Evolutionary conservation across 2,888 invertebrate species (phyloP).

Genomic region (Antheraea yamamai): DNA sequence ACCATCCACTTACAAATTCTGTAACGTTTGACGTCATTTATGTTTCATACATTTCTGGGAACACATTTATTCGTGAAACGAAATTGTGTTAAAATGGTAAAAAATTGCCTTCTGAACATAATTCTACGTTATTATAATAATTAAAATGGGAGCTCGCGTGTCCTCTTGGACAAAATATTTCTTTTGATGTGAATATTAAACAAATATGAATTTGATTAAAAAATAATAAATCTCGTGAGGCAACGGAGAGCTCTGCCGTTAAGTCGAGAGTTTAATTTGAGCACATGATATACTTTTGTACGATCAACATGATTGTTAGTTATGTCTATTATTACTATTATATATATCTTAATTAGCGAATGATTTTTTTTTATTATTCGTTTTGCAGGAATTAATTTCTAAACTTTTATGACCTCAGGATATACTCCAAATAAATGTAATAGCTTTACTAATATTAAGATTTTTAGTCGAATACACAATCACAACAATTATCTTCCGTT

Average conservation of each 20-base stretch:
- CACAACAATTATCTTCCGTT: too few species aligned
- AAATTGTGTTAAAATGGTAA: conserved; percentile 12
- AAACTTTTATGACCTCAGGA: too few species aligned
- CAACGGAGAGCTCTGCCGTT: not conserved
- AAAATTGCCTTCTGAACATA: conserved; percentile 6
- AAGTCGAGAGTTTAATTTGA: not conserved
- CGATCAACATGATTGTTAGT: not conserved
- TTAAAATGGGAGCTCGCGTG: conserved; percentile 9
- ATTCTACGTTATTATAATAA: conserved; percentile 9
- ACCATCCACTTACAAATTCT: conserved; percentile 14
- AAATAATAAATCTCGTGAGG: not conserved
- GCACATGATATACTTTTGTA: not conserved
- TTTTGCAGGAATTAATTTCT: too few species aligned
- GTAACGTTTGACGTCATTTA: conserved; percentile 13
- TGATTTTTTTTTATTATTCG: too few species aligned
- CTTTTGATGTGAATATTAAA: not conserved
- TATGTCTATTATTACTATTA: not conserved
- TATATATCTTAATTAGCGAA: too few species aligned
- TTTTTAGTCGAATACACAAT: too few species aligned
- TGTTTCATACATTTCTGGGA: conserved; percentile 7
- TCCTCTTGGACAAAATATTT: not conserved
- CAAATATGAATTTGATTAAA: not conserved
- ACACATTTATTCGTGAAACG: conserved; percentile 6
- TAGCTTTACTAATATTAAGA: too few species aligned
- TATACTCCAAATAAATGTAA: too few species aligned